phyloP scores from a whole-genome alignment of 2,113 vertebrate species.

The Rhynchopsitta pachyrhyncha region DNA sequence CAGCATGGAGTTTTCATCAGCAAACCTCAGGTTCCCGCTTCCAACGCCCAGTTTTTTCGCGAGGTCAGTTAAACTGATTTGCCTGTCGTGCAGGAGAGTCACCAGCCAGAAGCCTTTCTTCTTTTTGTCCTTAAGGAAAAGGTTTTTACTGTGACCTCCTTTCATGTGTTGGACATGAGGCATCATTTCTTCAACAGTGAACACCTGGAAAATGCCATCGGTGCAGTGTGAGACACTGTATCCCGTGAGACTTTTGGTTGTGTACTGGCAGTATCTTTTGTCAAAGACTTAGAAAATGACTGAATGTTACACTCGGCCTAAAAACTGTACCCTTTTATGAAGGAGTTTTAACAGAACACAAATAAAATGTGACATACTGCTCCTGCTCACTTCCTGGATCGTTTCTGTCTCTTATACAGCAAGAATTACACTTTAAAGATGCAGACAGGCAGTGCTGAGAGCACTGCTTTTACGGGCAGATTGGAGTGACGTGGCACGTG shows the following conservation, averaged over 20 bases:
- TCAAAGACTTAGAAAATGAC: background rate
- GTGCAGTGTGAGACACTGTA: background rate
- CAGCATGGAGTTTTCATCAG: slow-evolving; percentile 86
- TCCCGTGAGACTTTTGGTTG: background rate
- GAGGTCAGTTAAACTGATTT: slow-evolving; percentile 88
- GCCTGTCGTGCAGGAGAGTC: slow-evolving; percentile 82
- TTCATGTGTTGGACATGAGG: slow-evolving; percentile 84
- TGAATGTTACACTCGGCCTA: background rate
- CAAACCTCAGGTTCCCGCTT: slow-evolving; percentile 89
- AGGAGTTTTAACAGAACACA: background rate
- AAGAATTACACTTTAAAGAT: background rate
- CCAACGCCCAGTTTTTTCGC: slow-evolving; percentile 87
- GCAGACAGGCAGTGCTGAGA: background rate
- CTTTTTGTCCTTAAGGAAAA: slow-evolving; percentile 95
- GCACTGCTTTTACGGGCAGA: fast-evolving
- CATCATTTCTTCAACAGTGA: slow-evolving; percentile 97
- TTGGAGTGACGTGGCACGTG: fast-evolving
- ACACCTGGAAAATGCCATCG: slow-evolving; percentile 79
- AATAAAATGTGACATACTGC: background rate
- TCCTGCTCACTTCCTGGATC: background rate
- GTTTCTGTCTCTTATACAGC: background rate
- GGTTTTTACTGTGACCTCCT: slow-evolving; percentile 89
- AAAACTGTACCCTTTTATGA: background rate
- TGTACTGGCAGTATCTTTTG: background rate
- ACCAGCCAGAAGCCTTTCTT: slow-evolving; percentile 91